Conservation (phyloP, 2,797 vertebrate genomes). For the Argyrosomus regius region DNA sequence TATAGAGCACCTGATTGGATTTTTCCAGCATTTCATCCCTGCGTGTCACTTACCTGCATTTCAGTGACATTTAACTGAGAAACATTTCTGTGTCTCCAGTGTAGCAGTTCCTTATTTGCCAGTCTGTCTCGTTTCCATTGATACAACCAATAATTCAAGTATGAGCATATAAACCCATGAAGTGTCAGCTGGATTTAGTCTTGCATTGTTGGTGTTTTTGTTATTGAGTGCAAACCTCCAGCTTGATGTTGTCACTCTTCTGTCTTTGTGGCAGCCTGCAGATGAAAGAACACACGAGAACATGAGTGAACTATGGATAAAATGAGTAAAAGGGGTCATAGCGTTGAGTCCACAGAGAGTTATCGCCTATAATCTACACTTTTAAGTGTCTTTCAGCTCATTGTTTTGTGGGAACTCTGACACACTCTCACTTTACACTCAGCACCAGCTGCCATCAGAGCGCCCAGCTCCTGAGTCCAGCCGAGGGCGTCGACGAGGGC, state of each 20-base stretch:
- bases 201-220: background rate
- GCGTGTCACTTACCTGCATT: constrained; percentile 2
- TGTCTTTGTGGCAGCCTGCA: constrained; percentile 61
- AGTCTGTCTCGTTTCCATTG: background rate
- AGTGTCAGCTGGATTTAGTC: constrained; percentile 2
- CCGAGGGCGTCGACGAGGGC: constrained; percentile 88
- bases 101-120: background rate
- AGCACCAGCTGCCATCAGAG: constrained; percentile 73
- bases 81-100: background rate
- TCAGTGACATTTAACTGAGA: background rate
- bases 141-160: background rate
- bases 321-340: background rate
- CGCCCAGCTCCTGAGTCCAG: constrained; percentile 88
- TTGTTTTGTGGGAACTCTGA: background rate
- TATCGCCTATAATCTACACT: no score
- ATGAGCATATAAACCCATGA: background rate
- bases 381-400: background rate
- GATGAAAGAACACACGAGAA: constrained; percentile 9
- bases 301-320: background rate
- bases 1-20: background rate
- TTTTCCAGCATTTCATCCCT: background rate
- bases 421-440: constrained; percentile 59
- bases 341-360: no score
- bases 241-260: constrained; percentile 63
- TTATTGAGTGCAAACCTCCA: constrained; percentile 12